phyloP scores from a whole-genome alignment of 1,140 invertebrate species.

The Drosophila micromelanica region DNA sequence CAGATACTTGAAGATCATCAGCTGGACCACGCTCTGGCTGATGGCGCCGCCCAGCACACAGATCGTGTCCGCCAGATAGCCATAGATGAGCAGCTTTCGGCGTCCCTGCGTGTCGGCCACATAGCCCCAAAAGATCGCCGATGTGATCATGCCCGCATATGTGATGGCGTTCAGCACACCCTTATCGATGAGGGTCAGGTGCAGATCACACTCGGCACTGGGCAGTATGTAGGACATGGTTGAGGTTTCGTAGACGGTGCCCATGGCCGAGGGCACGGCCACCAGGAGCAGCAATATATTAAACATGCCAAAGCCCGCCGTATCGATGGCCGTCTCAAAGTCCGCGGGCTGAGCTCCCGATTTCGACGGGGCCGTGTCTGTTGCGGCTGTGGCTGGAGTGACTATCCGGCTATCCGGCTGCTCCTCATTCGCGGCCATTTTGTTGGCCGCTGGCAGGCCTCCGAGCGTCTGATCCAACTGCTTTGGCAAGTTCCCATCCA shows the following conservation, averaged over 20 bases:
- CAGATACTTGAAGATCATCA: conserved; percentile 90
- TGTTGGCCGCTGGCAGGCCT: not conserved
- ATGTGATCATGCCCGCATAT: conserved; percentile 87
- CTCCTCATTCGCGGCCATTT: conserved; percentile 25
- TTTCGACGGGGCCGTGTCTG: not conserved
- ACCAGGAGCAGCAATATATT: conserved; percentile 87
- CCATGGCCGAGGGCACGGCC: conserved; percentile 88
- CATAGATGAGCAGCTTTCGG: conserved; percentile 88
- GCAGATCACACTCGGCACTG: conserved; percentile 89
- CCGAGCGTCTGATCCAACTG: conserved; percentile 12
- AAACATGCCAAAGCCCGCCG: conserved; percentile 88
- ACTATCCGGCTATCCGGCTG: conserved; percentile 1
- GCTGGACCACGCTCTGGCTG: conserved; percentile 89
- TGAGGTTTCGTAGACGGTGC: conserved; percentile 88
- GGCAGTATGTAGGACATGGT: conserved; percentile 89
- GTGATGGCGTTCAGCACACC: conserved; percentile 88
- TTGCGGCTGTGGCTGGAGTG: not conserved
- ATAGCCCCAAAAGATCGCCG: conserved; percentile 92
- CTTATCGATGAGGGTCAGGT: conserved; percentile 88
- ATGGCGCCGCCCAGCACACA: conserved; percentile 88
- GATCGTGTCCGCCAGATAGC: conserved; percentile 89
- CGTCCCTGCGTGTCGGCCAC: conserved; percentile 91
- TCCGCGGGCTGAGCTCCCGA: conserved; percentile 82
- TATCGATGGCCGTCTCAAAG: conserved; percentile 87
- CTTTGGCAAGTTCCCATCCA: not conserved